Evolutionary conservation across 1,140 invertebrate genomes (phyloP), one percentile per base, ranked within the genome.

Genomic region (Rhagoletis pomonella): DNA sequence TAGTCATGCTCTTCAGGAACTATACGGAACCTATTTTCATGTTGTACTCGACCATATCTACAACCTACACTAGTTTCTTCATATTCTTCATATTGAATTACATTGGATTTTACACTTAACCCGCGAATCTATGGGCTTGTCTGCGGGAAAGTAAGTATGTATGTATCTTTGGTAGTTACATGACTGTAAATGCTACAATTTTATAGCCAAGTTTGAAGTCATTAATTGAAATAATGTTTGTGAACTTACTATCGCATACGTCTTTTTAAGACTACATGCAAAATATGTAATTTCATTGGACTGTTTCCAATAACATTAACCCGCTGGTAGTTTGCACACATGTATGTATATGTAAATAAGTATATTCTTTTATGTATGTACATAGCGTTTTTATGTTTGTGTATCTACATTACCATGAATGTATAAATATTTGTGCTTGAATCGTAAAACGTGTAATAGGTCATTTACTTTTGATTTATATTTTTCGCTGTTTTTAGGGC

Each of bases 391-490:
- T 47, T 42, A 9, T 3, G 0, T 2, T 14, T 29, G 44, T 81
- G n/a, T 77, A 77, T 44, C 29, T 29, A 50, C 7, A n/a, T 29
- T 29, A 29, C 60, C 60, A 14, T n/a, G 60, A 62, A 62, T 62
- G 60, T 19, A 77, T 58, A 47, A 9, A 55, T 9, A 81, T 81
- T 81, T 81, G 47, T 47, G 42, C 67, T 47, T 44, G 55, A 81
- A 81, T 81, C 73, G 73, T 81, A 81, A 81, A 81, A 55, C 29
- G 44, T 81, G 73, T 81, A 81, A 81, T 81, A 81, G 73, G 50
- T 81, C 73, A 81, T 81, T 81, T 81, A 19, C 73, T 55, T 50
- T 81, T 81, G 73, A 81, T 81, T 81, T 81, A 81, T 81, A 81
- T 19, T 81, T 81, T 58, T 81, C 73, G 2, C 7, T 55, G 50